Evolutionary conservation across 2,797 vertebrate genomes (phyloP).

Genomic region (Alosa sapidissima): DNA sequence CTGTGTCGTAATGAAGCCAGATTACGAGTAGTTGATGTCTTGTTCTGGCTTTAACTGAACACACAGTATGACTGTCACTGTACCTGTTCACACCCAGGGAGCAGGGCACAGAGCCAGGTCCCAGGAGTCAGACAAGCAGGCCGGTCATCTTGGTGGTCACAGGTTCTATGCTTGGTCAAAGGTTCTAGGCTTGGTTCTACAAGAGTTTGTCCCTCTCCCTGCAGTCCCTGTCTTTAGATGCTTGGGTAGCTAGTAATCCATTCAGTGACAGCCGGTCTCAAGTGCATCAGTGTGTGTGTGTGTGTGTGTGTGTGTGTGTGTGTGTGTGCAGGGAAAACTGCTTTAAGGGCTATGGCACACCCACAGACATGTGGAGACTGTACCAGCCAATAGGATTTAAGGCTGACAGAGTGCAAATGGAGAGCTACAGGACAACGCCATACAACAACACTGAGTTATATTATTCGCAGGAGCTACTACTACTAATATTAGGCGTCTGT

Average conservation of each 20-base stretch:
- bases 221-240: background rate
- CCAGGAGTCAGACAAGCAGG: background rate
- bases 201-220: background rate
- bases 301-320: background rate
- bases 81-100: background rate
- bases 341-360: background rate
- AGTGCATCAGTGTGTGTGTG: background rate
- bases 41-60: background rate
- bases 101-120: background rate
- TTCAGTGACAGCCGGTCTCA: background rate
- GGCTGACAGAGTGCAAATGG: background rate
- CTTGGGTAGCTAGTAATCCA: background rate
- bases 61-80: background rate
- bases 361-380: background rate
- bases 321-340: background rate
- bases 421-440: background rate
- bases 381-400: constrained; percentile 3
- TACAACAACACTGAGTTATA: background rate
- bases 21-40: background rate
- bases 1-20: background rate
- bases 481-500: too few relatives aligned
- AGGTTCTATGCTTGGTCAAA: too few relatives aligned
- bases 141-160: background rate
- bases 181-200: background rate
- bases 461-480: too few relatives aligned